phyloP scores from a whole-genome alignment of 2,113 vertebrate genomes.

The Nibea coibor region DNA sequence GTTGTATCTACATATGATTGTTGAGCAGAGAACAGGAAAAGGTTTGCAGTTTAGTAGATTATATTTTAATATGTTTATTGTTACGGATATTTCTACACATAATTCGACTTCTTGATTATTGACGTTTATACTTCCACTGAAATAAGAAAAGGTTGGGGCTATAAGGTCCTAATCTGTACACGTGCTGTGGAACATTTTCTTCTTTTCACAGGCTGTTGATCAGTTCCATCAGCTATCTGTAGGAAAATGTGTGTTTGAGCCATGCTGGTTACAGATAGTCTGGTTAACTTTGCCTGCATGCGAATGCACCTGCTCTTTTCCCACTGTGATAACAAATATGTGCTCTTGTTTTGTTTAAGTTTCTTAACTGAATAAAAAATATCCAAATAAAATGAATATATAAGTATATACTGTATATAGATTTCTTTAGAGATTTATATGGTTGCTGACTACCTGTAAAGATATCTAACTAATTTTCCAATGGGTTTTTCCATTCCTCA shows the following conservation, averaged over 20 bases:
- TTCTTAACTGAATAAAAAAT: background rate
- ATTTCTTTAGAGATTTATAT: background rate
- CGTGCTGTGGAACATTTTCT: constrained; percentile 3
- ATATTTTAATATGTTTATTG: background rate
- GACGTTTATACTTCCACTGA: background rate
- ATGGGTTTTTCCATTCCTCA: background rate
- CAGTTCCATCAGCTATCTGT: constrained; percentile 36
- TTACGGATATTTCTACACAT: background rate
- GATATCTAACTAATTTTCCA: background rate
- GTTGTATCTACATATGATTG: too few species aligned
- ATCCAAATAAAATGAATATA: background rate
- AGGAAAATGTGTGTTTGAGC: constrained; percentile 17
- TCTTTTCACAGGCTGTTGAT: background rate
- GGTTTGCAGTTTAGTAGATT: background rate
- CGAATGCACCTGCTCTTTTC: constrained; percentile 58
- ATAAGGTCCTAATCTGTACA: background rate
- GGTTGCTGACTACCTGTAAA: background rate
- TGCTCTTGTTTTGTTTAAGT: background rate
- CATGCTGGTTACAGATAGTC: constrained; percentile 6
- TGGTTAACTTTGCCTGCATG: background rate
- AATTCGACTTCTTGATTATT: background rate
- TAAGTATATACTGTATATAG: background rate
- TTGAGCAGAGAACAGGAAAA: too few species aligned
- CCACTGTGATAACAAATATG: constrained; percentile 48
- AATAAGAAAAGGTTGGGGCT: background rate